Evolutionary conservation across 30 jellyfish, hydroid and myxozoan species (phyloP).

Genomic region (Aurelia aurita complex sp. Pacific): DNA sequence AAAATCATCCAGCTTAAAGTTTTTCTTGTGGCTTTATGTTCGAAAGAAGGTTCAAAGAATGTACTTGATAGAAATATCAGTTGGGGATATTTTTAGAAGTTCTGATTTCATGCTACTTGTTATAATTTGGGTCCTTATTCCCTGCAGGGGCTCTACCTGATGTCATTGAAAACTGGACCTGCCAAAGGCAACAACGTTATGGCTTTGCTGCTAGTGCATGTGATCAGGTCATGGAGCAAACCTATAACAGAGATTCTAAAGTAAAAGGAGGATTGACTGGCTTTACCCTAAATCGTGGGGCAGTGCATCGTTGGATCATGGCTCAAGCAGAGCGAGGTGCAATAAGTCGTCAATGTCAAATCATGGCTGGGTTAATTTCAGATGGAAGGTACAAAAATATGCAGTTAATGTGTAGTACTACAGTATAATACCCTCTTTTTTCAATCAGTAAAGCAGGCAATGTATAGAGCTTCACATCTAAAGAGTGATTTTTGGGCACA

Average conservation of each 20-base stretch:
- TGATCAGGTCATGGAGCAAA: slow-evolving; percentile 46
- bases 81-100: no score
- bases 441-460: background rate
- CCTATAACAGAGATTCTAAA: slow-evolving; percentile 62
- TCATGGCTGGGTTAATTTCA: slow-evolving; percentile 21
- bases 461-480: background rate
- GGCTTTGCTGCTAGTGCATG: slow-evolving; percentile 32
- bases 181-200: slow-evolving; percentile 27
- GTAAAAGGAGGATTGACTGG: slow-evolving; percentile 74
- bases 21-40: no score
- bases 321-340: slow-evolving; percentile 54
- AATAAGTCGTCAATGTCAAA: slow-evolving; percentile 17
- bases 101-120: no score
- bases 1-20: no score
- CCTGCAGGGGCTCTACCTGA: background rate
- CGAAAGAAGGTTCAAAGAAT: no score
- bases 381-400: no score
- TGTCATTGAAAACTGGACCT: slow-evolving; percentile 23
- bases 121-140: background rate
- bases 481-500: no score
- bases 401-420: no score
- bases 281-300: slow-evolving; percentile 25
- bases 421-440: no score
- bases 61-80: no score
- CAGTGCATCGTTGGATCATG: slow-evolving; percentile 53